Base-by-base conservation (phyloP, 2,888 invertebrate species). In the Tromatobia lineatoria region DNA sequence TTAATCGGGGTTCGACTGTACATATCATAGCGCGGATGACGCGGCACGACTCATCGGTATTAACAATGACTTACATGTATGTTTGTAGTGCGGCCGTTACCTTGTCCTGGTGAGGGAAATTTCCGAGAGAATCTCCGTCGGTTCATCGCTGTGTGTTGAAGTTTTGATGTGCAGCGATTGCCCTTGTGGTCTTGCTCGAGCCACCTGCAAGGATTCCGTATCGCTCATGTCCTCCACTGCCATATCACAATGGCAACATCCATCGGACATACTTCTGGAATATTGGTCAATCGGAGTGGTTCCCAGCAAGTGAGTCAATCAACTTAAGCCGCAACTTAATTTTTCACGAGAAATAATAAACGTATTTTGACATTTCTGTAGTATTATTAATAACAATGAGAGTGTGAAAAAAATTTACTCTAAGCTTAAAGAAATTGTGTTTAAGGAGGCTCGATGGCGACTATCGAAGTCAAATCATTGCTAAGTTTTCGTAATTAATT, bases 271-370 rank as follows among this genome's bases (percentile, higher is more conserved):
- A 88, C 95, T 97, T 76, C 94, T 98, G 87, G 98, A 98, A 94
- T 95, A 97, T 88, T 98, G 98, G 98, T 97, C 96, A 85, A 96
- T 98, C 93, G 95, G 95, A 88, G 95, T 96, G 81, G 94, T 95
- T 54, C 94, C 94, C 84, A 95, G 95, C 94, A 95, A 95, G 96
- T 96, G 91, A 92, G 93, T 66, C 11, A 38, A 20, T 29, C 29
- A 8, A 4, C 34, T 38, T 38, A 38, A 8, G 29, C 3, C 34
- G 34, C 4, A 8, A 38, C 8, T 38, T 8, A 29, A 29, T 29
- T 29, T 4, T 4, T 29, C 29, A 29, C 29, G 29, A 29, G 29
- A 29, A 3, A 3, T 4, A 29, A 3, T 4, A 3, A 29, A 29
- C 29, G 8, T 7, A 38, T 38, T 38, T 8, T 38, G 34, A 8